Evolutionary conservation across 92 coral and sea anemone genomes (phyloP), one percentile per base, ranked within the genome.

Genomic region (Meandrina meandrites): DNA sequence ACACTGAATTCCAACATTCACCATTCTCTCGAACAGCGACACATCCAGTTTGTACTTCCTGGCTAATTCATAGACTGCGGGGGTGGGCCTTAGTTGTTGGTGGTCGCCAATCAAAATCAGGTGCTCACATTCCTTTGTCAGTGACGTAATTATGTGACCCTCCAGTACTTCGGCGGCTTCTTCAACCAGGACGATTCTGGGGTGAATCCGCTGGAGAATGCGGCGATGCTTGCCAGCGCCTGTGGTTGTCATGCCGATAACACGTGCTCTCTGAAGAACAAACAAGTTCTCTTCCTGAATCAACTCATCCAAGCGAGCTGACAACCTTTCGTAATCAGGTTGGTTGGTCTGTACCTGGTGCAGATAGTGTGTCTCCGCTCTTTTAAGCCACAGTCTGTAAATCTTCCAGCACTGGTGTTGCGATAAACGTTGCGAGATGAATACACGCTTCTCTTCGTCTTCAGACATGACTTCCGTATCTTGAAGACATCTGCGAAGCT

Each of bases 111-210:
- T 96, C 62, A 96, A 91, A 84, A 96, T 94, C 92, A 94, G 78
- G 58, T 96, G 98, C 75, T 93, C 93, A 81, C 98, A 94, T 60
- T 84, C 92, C n/a, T 89, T 76, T 1, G 94, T 89, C 48, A 96
- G 82, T 73, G 96, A 93, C 21, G 94, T 90, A 64, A 96, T 83
- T 42, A 93, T 82, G 79, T 96, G 98, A 90, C 95, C 98, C 92
- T 96, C 98, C 70, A 96, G 91, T 72, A 96, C 94, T 75, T 96
- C 98, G 58, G 98, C 98, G 48, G 98, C 98, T 89, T 96, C 98
- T 84, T 96, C 98, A 15, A 95, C 89, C 30, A 96, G 76, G 79
- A 96, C 89, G 71, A 96, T 87, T 37, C 88, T 92, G 37, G 98
- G 98, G 67, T 87, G 77, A 62, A 96, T 86, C 80, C 93, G 91